These are phyloP conservation scores for Chamaetylas fuelleborni DNA, from an alignment of 2,113 vertebrate species.

Conservation along the genomic window DNA sequence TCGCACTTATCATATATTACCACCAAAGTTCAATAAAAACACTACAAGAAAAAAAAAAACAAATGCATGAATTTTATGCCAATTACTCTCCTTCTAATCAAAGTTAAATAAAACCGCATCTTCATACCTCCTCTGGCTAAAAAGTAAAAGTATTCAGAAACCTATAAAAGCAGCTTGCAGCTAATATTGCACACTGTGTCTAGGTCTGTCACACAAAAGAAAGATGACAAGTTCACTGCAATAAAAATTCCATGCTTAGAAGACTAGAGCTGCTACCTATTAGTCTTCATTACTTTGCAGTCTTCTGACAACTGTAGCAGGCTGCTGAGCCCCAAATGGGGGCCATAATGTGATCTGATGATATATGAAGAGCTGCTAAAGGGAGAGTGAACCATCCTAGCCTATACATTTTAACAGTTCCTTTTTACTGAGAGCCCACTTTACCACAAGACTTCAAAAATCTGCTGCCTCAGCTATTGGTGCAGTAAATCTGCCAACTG, in stretches of 20 bases:
- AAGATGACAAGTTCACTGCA: constrained; percentile 86
- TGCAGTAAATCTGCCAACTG: constrained; percentile 84
- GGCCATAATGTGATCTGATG: constrained; percentile 91
- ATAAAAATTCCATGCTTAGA: constrained; percentile 91
- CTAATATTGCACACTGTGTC: constrained; percentile 81
- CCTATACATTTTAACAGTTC: constrained; percentile 85
- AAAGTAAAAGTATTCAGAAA: constrained; percentile 77
- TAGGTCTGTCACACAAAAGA: constrained; percentile 86
- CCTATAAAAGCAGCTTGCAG: constrained; percentile 72
- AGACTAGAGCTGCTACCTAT: constrained; percentile 85
- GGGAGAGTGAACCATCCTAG: constrained; percentile 85
- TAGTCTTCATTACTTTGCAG: constrained; percentile 95
- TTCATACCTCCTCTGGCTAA: constrained; percentile 73
- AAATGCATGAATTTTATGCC: constrained; percentile 46
- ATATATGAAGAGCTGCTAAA: constrained; percentile 92
- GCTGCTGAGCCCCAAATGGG: constrained; percentile 90
- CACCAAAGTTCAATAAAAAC: constrained; percentile 48
- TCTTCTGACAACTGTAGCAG: constrained; percentile 89
- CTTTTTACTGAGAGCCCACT: constrained; percentile 83
- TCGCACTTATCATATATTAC: constrained; percentile 46
- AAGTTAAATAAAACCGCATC: constrained; percentile 70
- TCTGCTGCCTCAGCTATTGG: constrained; percentile 83
- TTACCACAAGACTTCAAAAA: constrained; percentile 85
- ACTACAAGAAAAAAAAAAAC: constrained; percentile 19
- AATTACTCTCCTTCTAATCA: constrained; percentile 67